Evolutionary conservation across 2,797 vertebrate genomes (phyloP).

Genomic region (Sebastes dallii): DNA sequence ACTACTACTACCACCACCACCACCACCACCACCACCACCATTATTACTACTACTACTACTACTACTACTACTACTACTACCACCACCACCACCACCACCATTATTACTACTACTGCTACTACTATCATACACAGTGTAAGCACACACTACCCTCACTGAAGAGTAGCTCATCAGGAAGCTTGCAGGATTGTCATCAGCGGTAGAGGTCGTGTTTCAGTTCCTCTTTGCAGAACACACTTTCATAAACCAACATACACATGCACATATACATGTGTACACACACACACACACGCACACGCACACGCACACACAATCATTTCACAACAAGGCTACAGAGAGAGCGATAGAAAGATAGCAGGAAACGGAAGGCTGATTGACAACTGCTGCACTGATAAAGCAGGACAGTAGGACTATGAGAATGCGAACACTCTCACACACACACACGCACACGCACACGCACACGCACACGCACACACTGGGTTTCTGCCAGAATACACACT

Average conservation of each 20-base stretch:
- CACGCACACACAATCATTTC: conserved; percentile 11
- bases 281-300: background rate
- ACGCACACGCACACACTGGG: background rate
- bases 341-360: conserved; percentile 23
- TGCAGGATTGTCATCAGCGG: background rate
- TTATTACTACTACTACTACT: no score
- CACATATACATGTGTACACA: background rate
- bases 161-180: conserved; percentile 21
- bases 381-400: conserved; percentile 46
- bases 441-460: background rate
- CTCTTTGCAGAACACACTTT: conserved; percentile 26
- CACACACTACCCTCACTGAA: background rate
- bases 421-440: background rate
- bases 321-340: background rate
- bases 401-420: background rate
- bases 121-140: background rate
- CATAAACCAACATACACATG: background rate
- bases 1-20: fast-evolving
- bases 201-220: conserved; percentile 54
- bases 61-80: fast-evolving
- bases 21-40: background rate
- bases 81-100: background rate
- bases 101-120: background rate
- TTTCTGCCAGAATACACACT: conserved; percentile 11
- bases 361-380: conserved; percentile 52